Base-by-base conservation (phyloP, 2,113 vertebrate species). In the Oreotrochilus melanogaster region DNA sequence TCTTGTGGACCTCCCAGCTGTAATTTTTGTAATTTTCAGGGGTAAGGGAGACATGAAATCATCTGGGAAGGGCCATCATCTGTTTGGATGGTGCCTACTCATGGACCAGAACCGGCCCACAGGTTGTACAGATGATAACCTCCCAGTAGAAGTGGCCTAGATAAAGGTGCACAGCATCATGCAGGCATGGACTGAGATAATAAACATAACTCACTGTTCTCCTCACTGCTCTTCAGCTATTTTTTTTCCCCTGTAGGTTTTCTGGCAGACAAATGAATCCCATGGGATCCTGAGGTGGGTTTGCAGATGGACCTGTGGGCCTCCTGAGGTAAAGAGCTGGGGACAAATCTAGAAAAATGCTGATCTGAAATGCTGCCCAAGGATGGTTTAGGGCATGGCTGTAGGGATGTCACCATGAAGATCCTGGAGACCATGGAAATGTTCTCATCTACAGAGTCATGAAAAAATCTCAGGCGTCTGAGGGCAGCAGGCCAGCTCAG, bases 381-480 rank as follows among this genome's bases (percentile, higher is more conserved):
- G 31, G 21, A 4, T 10, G 42, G 50, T 31, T 65, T 8, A 13
- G 54, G 64, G 24, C 45, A 70, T 48, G 7, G 31, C 35, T 23
- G 28, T 19, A 11, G 70, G 35, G 33, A 4, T 61, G 54, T 51
- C 58, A 39, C 39, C 39, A 39, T 39, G 39, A 39, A 39, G 39
- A 39, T 39, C 39, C 53, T n/a, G 76, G 72, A 92, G 18, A 23
- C 51, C 72, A 5, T 27, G 91, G 92, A 89, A 60, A 86, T 78
- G 53, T 93, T 95, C 76, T 71, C 88, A 15, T 93, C 83, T 95
- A 88, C 91, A 71, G 79, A 83, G 79, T 89, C 92, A 62, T 86
- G 83, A 86, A 94, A 81, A 18, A 78, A 71, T 84, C 47, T 35
- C 37, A 84, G 82, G 33, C 8, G 4, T 90, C 86, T 35, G 69